Evolutionary conservation across 1,140 invertebrate genomes (phyloP).

Genomic region (Drosophila melanica): DNA sequence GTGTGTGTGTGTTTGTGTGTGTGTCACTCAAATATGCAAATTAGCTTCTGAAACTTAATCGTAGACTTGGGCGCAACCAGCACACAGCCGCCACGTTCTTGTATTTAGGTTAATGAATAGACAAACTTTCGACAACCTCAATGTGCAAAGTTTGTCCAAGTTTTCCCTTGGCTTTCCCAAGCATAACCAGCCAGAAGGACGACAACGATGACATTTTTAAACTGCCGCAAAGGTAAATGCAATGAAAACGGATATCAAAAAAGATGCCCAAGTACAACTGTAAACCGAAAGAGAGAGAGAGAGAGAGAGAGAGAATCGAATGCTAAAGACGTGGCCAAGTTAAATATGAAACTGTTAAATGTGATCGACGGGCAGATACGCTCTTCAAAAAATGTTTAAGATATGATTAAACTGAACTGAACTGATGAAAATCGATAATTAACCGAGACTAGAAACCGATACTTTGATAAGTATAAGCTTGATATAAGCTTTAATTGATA

Average conservation of each 20-base stretch:
- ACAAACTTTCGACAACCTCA: conserved; percentile 80
- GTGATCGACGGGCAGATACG: not conserved
- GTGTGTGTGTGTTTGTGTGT: conserved; percentile 28
- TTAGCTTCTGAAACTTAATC: conserved; percentile 75
- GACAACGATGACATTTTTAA: conserved; percentile 50
- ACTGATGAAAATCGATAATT: no score
- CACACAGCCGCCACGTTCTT: conserved; percentile 10
- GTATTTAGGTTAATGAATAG: conserved; percentile 82
- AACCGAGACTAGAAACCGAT: not conserved
- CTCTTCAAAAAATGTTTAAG: not conserved
- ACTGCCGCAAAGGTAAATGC: conserved; percentile 61
- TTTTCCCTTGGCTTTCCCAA: conserved; percentile 27
- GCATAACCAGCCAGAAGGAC: conserved; percentile 29
- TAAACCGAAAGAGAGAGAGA: conserved; percentile 16
- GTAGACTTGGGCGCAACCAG: conserved; percentile 52
- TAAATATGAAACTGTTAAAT: conserved; percentile 29
- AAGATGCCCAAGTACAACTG: conserved; percentile 36
- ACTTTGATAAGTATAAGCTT: not conserved
- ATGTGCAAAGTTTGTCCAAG: conserved; percentile 68
- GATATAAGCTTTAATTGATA: no score
- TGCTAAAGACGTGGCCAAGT: conserved; percentile 20
- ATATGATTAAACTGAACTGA: no score
- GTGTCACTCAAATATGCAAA: conserved; percentile 80
- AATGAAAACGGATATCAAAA: conserved; percentile 57
- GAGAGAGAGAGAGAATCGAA: conserved; percentile 17